phyloP scores from a whole-genome alignment of 2,888 invertebrate species.

The Noctua janthe region DNA sequence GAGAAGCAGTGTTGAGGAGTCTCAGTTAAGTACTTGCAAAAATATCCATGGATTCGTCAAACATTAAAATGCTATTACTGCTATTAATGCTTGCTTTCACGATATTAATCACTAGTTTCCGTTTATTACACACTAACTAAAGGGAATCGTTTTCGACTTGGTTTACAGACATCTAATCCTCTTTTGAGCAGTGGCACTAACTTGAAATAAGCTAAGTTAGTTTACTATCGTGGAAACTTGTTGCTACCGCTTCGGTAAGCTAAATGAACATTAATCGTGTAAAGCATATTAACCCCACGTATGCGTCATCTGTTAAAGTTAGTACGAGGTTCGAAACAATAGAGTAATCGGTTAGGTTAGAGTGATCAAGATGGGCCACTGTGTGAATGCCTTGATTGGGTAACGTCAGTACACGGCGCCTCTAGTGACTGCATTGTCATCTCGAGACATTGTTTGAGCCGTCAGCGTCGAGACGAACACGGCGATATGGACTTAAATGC shows the following conservation, averaged over 20 bases:
- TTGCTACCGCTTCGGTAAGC: background rate
- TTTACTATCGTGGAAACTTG: background rate
- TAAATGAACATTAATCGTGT: too few relatives aligned
- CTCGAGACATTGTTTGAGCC: conserved; percentile 23
- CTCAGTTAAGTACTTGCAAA: too few relatives aligned
- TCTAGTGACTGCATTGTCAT: conserved; percentile 26
- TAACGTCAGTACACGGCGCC: background rate
- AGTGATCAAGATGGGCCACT: background rate
- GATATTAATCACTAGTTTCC: background rate
- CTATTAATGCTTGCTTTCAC: background rate
- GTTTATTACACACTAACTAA: background rate
- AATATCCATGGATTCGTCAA: too few relatives aligned
- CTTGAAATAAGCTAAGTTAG: background rate
- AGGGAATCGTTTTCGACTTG: background rate
- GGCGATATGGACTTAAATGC: background rate
- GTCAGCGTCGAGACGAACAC: background rate
- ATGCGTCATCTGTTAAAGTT: background rate
- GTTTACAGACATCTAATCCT: background rate
- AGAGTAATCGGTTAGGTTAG: background rate
- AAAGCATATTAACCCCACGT: background rate
- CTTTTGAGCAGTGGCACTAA: background rate
- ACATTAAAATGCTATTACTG: too few relatives aligned
- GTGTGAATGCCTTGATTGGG: background rate
- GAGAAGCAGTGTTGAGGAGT: too few relatives aligned
- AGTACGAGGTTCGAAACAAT: conserved; percentile 2